Evolutionary conservation across 1,140 invertebrate genomes (phyloP), one percentile per base, ranked within the genome.

Genomic region (Lordiphosa clarofinis): DNA sequence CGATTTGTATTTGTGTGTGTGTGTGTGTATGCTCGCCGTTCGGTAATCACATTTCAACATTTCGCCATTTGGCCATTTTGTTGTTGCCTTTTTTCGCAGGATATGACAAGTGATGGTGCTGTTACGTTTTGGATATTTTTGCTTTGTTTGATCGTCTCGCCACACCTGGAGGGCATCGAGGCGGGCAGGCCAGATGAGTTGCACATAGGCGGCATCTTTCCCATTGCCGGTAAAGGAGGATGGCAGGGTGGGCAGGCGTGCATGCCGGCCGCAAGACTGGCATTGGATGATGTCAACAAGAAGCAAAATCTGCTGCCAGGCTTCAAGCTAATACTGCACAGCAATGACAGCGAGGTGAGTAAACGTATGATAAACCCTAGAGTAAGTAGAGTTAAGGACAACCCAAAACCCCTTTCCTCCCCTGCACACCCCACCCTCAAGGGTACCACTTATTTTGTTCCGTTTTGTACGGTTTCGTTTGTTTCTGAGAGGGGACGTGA

Each of bases 191-290:
- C 76, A 70, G 94, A 95, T 90, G 93, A 95, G 59, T 91, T 99
- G 58, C 96, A 99, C 89, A 98, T 99, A 89, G 98, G 97, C 43
- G 98, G 96, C 13, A 98, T 99, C 71, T 99, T 99, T 90, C 98
- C 98, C 3, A 99, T 99, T 89, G 94, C 92, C 50, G 96, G 96
- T 8, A 94, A 97, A 87, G 97, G 97, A 49, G 97, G 97, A 52
- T 98, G 98, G 97, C 94, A 97, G 89, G 96, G 97, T 53, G 96
- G 96, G 9, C 96, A 96, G 92, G 96, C 96, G 1, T 98, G 96
- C 88, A 95, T 96, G 92, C 97, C 97, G 39, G 98, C 98, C 12
- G 98, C 98, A 42, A 92, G 95, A 88, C 93, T 99, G 89, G 98
- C 98, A 7, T 91, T 99, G 61, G 94, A 97, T 70, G 98, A 99